A percentile compares a stretch with the other conserved stretches of the same genome.
phyloP scores from a whole-genome alignment of 1,140 invertebrate genomes.

The Rhyacophila brunnea region DNA sequence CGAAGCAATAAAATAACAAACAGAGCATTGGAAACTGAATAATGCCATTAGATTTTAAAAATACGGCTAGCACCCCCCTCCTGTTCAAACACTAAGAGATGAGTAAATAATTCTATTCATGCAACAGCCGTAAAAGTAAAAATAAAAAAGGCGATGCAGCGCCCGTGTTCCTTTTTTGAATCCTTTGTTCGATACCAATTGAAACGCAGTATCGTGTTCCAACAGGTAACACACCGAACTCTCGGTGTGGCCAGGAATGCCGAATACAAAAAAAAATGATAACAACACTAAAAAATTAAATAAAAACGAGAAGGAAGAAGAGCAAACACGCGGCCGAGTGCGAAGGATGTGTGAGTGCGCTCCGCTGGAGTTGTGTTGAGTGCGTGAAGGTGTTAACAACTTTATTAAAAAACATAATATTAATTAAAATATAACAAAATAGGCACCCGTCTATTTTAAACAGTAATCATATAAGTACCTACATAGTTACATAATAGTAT shows the following conservation, averaged over 20 bases:
- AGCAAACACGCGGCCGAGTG: conserved; percentile 2
- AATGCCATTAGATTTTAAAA: conserved; percentile 14
- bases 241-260: conserved; percentile 34
- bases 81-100: not conserved
- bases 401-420: too few species aligned
- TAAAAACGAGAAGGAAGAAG: conserved; percentile 6
- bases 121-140: conserved; percentile 9
- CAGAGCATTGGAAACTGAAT: conserved; percentile 2
- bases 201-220: conserved; percentile 27
- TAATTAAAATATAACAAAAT: too few species aligned
- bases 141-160: not conserved
- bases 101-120: conserved; percentile 26
- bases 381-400: not conserved
- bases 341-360: conserved; percentile 6
- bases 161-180: conserved; percentile 7
- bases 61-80: not conserved
- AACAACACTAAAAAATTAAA: conserved; percentile 27
- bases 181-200: conserved; percentile 24
- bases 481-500: too few species aligned
- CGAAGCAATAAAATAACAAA: not conserved
- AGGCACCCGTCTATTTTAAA: too few species aligned
- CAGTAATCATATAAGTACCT: too few species aligned
- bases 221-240: conserved; percentile 33
- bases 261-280: conserved; percentile 32
- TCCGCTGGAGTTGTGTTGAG: not conserved